A percentile compares a stretch with the other conserved stretches of the same genome.
These are phyloP conservation scores for Allobates femoralis DNA, from an alignment of 2,797 vertebrate species.

Conservation along the genomic window DNA sequence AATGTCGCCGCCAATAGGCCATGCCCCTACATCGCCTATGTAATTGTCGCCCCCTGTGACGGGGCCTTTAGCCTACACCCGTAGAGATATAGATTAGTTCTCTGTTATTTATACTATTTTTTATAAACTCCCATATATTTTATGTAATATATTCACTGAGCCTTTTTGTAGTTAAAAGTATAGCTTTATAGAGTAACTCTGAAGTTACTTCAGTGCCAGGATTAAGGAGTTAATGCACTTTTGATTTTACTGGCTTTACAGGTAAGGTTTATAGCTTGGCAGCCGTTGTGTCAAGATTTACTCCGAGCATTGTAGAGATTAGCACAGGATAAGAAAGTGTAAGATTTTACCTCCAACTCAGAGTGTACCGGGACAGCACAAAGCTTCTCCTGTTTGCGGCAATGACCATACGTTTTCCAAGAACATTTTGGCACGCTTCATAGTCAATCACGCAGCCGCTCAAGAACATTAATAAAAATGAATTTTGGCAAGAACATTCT, in stretches of 20 bases:
- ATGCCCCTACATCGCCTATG: too few species aligned
- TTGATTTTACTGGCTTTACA: not conserved
- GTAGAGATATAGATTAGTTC: not conserved
- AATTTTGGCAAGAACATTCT: constrained; percentile 15
- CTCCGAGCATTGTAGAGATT: not conserved
- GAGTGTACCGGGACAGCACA: not conserved
- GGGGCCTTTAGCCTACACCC: not conserved
- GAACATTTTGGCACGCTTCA: not conserved
- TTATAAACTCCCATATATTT: not conserved
- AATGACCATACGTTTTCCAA: constrained; percentile 6
- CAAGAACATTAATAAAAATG: constrained; percentile 25
- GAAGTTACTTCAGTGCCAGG: not conserved
- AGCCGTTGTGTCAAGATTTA: not conserved
- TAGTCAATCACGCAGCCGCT: constrained; percentile 2
- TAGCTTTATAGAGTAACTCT: not conserved
- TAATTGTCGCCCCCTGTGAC: too few species aligned
- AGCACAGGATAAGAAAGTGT: not conserved
- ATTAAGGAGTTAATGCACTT: not conserved
- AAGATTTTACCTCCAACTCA: constrained; percentile 1
- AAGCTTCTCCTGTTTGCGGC: not conserved
- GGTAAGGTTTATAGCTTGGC: constrained; percentile 22
- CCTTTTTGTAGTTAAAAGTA: not conserved
- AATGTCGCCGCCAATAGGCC: too few species aligned
- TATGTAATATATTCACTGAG: not conserved
- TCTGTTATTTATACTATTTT: not conserved